Evolutionary conservation across 1,140 invertebrate genomes (phyloP).

Genomic region (Calliopsis andreniformis): DNA sequence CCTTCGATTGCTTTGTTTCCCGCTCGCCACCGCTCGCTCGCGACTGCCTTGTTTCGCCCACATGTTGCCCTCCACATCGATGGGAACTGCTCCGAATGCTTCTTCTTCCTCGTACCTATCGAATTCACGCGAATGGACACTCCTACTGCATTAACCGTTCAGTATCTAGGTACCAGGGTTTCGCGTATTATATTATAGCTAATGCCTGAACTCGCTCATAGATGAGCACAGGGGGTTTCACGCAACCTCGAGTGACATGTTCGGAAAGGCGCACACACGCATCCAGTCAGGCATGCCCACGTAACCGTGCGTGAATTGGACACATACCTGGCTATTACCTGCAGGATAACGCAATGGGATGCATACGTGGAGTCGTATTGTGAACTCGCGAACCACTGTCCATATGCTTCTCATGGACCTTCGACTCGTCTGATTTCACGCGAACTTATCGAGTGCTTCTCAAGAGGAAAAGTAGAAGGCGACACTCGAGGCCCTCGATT

Average conservation of each 20-base stretch:
- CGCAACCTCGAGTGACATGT: too few species aligned
- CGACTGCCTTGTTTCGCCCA: slow-evolving; percentile 4
- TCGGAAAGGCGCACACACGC: too few species aligned
- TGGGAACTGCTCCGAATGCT: too few species aligned
- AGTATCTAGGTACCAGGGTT: too few species aligned
- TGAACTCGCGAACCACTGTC: slow-evolving; percentile 12
- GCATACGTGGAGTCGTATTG: not conserved
- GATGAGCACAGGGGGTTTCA: too few species aligned
- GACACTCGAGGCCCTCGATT: too few species aligned
- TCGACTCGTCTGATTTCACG: slow-evolving; percentile 21
- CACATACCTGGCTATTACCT: slow-evolving; percentile 49
- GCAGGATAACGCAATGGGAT: slow-evolving; percentile 5
- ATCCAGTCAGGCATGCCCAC: slow-evolving; percentile 21
- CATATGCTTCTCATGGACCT: slow-evolving; percentile 33
- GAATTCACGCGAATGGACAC: too few species aligned
- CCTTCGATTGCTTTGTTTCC: slow-evolving; percentile 29
- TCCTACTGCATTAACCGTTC: too few species aligned
- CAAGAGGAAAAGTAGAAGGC: too few species aligned
- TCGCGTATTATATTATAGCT: not conserved
- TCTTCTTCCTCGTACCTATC: too few species aligned
- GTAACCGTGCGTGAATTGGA: slow-evolving; percentile 41
- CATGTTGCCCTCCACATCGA: not conserved
- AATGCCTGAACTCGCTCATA: too few species aligned
- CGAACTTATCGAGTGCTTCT: too few species aligned
- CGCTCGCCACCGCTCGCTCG: not conserved